Evolutionary conservation across 2,888 invertebrate species (phyloP), one percentile per base, ranked within the genome.

Genomic region (Cosmia pyralina): DNA sequence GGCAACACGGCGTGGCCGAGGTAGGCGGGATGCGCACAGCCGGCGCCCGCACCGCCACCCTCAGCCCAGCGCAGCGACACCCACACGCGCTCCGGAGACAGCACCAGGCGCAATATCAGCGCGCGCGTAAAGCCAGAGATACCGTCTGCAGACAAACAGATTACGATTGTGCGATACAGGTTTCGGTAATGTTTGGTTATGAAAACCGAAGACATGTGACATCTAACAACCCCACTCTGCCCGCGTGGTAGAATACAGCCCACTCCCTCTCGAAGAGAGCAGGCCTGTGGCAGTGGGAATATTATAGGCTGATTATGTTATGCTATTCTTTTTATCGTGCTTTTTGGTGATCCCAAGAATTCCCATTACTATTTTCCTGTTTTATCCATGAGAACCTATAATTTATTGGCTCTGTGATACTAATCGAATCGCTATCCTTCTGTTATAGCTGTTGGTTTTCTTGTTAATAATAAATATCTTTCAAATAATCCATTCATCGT

Each of bases 91-190:
- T 99, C 98, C 89, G 98, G 98, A 89, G 99, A 98, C 80, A 99
- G 95, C 81, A 99, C 95, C 72, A 99, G 96, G 89, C 99, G 98
- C 69, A 99, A 96, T 82, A 99, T 97, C 74, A 99, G 95, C 69
- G 99, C 97, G 46, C 99, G 97, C 57, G 98, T 98, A 94, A 99
- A 99, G 11, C 99, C 98, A 0, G 98, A 98, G 89, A 99, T 98
- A 17, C 98, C 98, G 62, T 92, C 93, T 4, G 50, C 19, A 8
- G 15, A 0, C 3, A 0, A 2, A 58, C 28, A 69, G 0, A 11
- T 2, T 28, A 0, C n/a, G 7, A 28, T 67, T 50, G 13, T n/a
- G 93, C 93, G 86, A 53, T 44, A 28, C 41, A 44, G 17, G 22
- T 6, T 50, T n/a, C 52, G 2, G 10, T n/a, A 59, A 46, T 22